A percentile compares a stretch with the other conserved stretches of the same genome.
These are phyloP conservation scores for human (Homo sapiens) DNA, from an alignment of 2,113 vertebrate species.

Conservation along the genomic window DNA sequence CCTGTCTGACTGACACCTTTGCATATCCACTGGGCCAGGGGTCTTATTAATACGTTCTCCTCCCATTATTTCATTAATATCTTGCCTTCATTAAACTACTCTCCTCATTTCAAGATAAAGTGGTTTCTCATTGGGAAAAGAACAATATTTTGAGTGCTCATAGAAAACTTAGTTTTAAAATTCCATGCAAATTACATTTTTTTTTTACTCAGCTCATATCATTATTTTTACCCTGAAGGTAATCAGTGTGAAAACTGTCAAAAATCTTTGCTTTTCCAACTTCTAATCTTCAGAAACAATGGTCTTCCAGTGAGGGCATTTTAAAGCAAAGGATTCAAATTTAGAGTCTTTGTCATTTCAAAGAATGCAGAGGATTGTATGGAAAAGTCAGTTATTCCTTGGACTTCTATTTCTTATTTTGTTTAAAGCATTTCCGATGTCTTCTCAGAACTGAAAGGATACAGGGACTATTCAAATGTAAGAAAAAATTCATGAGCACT, in stretches of 20 bases:
- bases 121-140: conserved; percentile 6
- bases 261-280: conserved; percentile 19
- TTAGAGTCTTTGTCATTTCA: not conserved
- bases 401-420: conserved; percentile 4
- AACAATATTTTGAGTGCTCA: conserved; percentile 26
- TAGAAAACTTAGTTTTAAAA: conserved; percentile 40
- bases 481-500: not conserved
- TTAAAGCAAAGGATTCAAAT: conserved; percentile 36
- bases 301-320: not conserved
- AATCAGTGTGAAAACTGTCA: conserved; percentile 42
- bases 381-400: not conserved
- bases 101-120: conserved; percentile 36
- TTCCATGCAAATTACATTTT: conserved; percentile 11
- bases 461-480: not conserved
- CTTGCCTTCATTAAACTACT: conserved; percentile 49
- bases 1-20: conserved; percentile 17
- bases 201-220: not conserved
- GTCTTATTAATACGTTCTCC: conserved; percentile 37
- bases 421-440: not conserved
- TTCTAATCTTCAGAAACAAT: conserved; percentile 4
- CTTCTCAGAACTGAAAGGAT: not conserved
- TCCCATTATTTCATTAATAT: conserved; percentile 48
- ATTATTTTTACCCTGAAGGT: conserved; percentile 24
- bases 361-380: not conserved
- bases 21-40: not conserved